These are phyloP conservation scores for Drosophila kepulauana DNA, from an alignment of 1,140 invertebrate genomes.

Conservation along the genomic window DNA sequence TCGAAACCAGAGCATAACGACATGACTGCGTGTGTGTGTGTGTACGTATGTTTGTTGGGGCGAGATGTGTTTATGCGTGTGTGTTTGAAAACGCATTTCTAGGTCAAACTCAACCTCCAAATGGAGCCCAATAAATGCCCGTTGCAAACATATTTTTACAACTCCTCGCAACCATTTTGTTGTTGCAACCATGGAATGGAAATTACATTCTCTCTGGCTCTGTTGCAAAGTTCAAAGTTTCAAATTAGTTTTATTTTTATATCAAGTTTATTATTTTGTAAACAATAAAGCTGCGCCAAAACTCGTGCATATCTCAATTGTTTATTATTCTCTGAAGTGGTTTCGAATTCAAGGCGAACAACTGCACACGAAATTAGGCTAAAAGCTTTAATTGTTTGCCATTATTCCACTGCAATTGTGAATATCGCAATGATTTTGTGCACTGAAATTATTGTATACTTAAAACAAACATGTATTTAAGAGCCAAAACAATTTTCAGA, in stretches of 20 bases:
- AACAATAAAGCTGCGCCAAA: constrained; percentile 13
- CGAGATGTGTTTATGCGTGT: constrained; percentile 22
- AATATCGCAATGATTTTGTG: background rate
- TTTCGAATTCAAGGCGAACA: background rate
- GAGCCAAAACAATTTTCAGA: too few species aligned
- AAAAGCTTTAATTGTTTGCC: background rate
- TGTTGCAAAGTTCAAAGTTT: constrained; percentile 26
- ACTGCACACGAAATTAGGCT: too few species aligned
- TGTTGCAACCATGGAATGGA: constrained; percentile 15
- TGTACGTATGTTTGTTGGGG: constrained; percentile 13
- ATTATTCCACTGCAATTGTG: background rate
- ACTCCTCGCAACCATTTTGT: constrained; percentile 1
- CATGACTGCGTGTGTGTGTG: constrained; percentile 25
- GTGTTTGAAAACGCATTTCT: constrained; percentile 64
- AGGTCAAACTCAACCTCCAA: constrained; percentile 70
- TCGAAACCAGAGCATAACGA: constrained; percentile 60
- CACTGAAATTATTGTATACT: too few species aligned
- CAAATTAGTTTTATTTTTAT: constrained; percentile 30
- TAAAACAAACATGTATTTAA: too few species aligned
- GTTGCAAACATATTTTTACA: constrained; percentile 33
- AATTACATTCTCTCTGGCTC: constrained; percentile 21
- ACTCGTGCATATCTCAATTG: constrained; percentile 5
- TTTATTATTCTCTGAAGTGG: background rate
- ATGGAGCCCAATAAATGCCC: constrained; percentile 52
- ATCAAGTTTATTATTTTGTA: constrained; percentile 1